A percentile compares a stretch with the other conserved stretches of the same genome.
Evolutionary conservation across 2,113 vertebrate species (phyloP).

Genomic region (Nansenia antarctica): DNA sequence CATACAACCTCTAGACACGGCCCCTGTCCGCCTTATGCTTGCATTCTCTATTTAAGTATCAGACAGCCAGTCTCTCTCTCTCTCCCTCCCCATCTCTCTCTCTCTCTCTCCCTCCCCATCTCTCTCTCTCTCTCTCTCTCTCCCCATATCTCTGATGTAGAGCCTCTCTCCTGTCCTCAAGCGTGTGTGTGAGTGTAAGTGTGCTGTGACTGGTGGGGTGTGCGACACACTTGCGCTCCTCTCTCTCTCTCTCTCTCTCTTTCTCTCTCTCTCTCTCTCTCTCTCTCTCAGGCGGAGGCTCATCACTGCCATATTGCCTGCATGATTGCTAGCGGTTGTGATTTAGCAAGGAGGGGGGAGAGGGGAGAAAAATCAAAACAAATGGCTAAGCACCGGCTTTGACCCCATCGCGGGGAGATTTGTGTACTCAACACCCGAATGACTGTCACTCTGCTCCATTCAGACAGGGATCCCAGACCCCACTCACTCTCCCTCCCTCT

Average conservation of each 20-base stretch:
- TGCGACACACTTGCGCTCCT: constrained; percentile 5
- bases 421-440: constrained; percentile 59
- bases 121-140: too few relatives aligned
- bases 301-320: constrained; percentile 48
- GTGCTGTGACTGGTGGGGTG: constrained; percentile 3
- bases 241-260: background rate
- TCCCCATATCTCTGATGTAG: background rate
- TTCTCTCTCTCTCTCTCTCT: background rate
- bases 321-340: constrained; percentile 54
- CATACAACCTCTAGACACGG: background rate
- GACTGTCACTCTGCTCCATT: constrained; percentile 66
- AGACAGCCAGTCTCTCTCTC: background rate
- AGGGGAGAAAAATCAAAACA: constrained; percentile 56
- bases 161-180: background rate
- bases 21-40: background rate
- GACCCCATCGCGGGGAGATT: constrained; percentile 67
- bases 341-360: constrained; percentile 34
- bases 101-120: too few relatives aligned
- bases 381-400: constrained; percentile 66
- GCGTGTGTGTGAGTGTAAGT: constrained; percentile 5
- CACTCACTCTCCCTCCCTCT: constrained; percentile 42
- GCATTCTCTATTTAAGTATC: background rate
- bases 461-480: constrained; percentile 60
- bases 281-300: constrained; percentile 5
- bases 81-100: too few relatives aligned